Conservation (phyloP, 2,113 vertebrate species). For the Taurulus bubalis region DNA sequence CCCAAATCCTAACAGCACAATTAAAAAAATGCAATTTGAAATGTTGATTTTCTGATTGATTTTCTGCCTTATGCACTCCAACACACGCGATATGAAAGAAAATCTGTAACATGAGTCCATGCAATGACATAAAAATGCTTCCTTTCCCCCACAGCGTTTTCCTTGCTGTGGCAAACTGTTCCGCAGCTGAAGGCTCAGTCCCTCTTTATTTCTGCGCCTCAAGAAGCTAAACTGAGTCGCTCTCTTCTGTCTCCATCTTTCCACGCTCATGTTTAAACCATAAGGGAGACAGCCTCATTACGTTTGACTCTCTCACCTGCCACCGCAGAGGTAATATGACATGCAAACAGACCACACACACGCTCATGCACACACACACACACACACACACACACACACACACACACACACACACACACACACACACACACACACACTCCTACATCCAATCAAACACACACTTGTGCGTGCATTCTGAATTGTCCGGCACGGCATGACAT, state of each 20-base stretch:
- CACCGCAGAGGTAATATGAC: slow-evolving; percentile 63
- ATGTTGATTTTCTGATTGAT: slow-evolving; percentile 27
- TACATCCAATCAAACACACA: slow-evolving; percentile 22
- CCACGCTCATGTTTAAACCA: slow-evolving; percentile 77
- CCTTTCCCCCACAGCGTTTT: slow-evolving; percentile 27
- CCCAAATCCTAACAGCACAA: not conserved
- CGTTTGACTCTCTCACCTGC: slow-evolving; percentile 76
- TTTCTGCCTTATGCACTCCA: slow-evolving; percentile 29
- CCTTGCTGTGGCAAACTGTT: slow-evolving; percentile 52
- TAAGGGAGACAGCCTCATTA: slow-evolving; percentile 75
- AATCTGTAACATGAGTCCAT: slow-evolving; percentile 52
- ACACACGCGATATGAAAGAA: slow-evolving; percentile 28
- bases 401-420: slow-evolving; percentile 7
- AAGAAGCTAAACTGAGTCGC: slow-evolving; percentile 59
- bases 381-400: slow-evolving; percentile 14
- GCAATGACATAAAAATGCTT: slow-evolving; percentile 57
- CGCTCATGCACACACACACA: not conserved
- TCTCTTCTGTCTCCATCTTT: slow-evolving; percentile 52
- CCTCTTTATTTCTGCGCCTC: slow-evolving; percentile 60
- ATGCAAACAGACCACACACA: slow-evolving; percentile 58
- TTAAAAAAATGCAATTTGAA: slow-evolving; percentile 2
- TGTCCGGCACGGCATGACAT: slow-evolving; percentile 48
- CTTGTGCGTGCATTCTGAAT: slow-evolving; percentile 19
- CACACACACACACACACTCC: slow-evolving; percentile 8
- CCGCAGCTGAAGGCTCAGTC: slow-evolving; percentile 44